Conservation (phyloP, 2,113 vertebrate genomes). For the Girardinichthys multiradiatus region DNA sequence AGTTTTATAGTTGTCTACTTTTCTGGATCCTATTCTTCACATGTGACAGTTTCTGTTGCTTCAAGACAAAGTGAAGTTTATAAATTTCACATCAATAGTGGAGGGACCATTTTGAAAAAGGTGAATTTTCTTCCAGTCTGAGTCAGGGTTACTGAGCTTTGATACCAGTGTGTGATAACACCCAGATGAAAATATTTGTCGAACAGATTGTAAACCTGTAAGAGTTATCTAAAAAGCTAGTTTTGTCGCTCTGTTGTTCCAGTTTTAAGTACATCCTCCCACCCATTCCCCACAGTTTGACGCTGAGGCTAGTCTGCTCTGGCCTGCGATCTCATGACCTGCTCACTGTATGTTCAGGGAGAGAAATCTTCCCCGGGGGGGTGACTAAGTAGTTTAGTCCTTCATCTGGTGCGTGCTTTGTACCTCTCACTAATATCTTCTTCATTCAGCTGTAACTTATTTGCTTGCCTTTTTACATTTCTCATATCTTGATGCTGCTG, state of each 20-base stretch:
- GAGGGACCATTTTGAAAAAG: background rate
- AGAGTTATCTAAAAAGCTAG: constrained; percentile 4
- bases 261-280: constrained; percentile 7
- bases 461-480: background rate
- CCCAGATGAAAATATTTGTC: background rate
- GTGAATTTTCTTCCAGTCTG: background rate
- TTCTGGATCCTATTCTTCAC: background rate
- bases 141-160: background rate
- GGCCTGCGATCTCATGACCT: constrained; percentile 34
- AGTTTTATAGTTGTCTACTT: background rate
- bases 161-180: constrained; percentile 10
- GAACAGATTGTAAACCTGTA: background rate
- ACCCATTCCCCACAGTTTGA: constrained; percentile 61
- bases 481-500: background rate
- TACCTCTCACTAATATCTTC: background rate
- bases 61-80: background rate
- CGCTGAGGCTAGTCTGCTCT: constrained; percentile 57
- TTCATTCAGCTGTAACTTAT: background rate
- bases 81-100: too few species aligned
- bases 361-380: constrained; percentile 16
- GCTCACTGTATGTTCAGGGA: constrained; percentile 43
- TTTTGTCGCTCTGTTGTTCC: constrained; percentile 6
- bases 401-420: constrained; percentile 3
- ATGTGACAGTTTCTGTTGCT: background rate
- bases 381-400: constrained; percentile 23